These are phyloP conservation scores for Macrophya annulata DNA, from an alignment of 2,888 invertebrate genomes.

Conservation along the genomic window DNA sequence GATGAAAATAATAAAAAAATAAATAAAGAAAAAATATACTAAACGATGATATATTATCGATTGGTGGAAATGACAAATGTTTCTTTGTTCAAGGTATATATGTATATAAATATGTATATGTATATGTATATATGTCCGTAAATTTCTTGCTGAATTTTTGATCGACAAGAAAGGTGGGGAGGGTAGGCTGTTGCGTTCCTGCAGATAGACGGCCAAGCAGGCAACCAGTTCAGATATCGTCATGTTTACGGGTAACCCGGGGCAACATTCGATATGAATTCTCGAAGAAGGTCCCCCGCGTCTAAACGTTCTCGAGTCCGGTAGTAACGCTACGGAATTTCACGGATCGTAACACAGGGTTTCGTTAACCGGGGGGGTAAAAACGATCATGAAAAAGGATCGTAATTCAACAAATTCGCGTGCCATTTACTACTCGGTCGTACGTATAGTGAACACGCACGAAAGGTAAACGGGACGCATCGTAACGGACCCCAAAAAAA, in stretches of 20 bases:
- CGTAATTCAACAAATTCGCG: slow-evolving; percentile 15
- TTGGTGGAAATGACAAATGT: slow-evolving; percentile 3
- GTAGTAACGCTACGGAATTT: slow-evolving; percentile 33
- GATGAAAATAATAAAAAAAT: too few relatives aligned
- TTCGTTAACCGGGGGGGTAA: neutral
- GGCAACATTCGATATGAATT: slow-evolving; percentile 53
- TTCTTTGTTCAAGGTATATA: too few relatives aligned
- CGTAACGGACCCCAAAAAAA: neutral
- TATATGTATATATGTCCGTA: neutral
- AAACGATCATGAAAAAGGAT: slow-evolving; percentile 23
- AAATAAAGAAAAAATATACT: neutral
- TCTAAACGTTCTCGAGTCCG: neutral
- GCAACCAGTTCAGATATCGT: slow-evolving; percentile 21
- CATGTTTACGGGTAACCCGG: slow-evolving; percentile 52
- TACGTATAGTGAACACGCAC: neutral
- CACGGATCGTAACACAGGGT: neutral
- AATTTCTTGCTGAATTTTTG: slow-evolving; percentile 23
- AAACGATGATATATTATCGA: neutral
- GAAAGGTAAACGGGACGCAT: slow-evolving; percentile 4
- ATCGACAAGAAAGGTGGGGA: slow-evolving; percentile 13
- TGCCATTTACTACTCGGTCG: slow-evolving; percentile 8
- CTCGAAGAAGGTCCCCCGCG: slow-evolving; percentile 30
- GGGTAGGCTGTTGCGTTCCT: slow-evolving; percentile 30
- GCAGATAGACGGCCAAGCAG: slow-evolving; percentile 20
- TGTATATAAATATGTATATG: too few relatives aligned